Evolutionary conservation across 1,140 invertebrate species (phyloP), one percentile per base, ranked within the genome.

Genomic region (Aplysia californica): DNA sequence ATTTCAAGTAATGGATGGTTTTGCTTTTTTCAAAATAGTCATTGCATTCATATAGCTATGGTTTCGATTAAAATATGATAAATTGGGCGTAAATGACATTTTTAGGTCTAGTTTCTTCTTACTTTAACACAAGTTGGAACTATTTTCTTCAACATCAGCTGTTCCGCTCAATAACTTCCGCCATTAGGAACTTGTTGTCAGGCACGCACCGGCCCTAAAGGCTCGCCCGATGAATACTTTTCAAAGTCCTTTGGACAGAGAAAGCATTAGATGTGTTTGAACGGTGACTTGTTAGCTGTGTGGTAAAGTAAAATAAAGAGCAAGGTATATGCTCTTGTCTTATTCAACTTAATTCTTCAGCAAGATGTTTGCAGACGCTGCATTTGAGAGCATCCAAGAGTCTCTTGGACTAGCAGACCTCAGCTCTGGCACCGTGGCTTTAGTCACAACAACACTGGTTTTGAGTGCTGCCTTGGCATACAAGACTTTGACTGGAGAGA

Each of bases 371-470:
- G 68, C 58, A 35, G 68, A 70, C n/a, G 5, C 68, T 1, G 21
- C 68, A 2, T 61, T 72, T n/a, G 70, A 72, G 29, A 55, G 61
- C 21, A 26, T 72, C 61, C 70, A 72, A 31, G 70, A 59, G 41
- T 20, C 35, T 1, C 31, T 72, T 0, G 70, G 56, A 23, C 33
- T 61, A 2, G 58, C 56, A 44, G 68, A 79, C 5, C 26, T 79
- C n/a, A 77, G 56, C 23, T 33, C 59, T 26, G 64, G 56, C 21
- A 79, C 74, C 21, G 38, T 72, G 38, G 65, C 74, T 33, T 36
- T 76, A 36, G 69, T 72, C 3, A 72, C 78, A 3, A 79, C 78
- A 10, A 72, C 78, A 36, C 29, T 76, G 21, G n/a, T 79, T 5
- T 50, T 79, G 44, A 76, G 44, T 44, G 70, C 50, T 18, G 33